Base-by-base conservation (phyloP, 2,113 vertebrate genomes). In the Ameiurus melas region DNA sequence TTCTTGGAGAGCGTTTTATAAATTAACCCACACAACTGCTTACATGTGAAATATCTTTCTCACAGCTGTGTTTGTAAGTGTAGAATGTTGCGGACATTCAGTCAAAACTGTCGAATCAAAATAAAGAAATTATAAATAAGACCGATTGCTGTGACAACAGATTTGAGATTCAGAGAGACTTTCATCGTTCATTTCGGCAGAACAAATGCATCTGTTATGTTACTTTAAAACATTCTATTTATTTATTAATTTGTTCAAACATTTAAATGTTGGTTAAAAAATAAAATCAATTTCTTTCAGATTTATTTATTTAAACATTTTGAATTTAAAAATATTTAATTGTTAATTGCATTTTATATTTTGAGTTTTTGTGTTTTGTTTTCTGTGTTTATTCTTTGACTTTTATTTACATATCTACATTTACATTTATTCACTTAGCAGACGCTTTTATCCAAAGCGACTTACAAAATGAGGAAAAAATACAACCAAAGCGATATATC, bases 61-160 rank as follows among this genome's bases (percentile, higher is more conserved):
- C 39, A 20, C 73, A 88, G 60, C 60, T 87, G 30, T 82, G 62
- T 87, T 87, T 87, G 79, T 73, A 58, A 13, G 55, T 71, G 80
- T 68, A 73, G 86, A 43, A 60, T 87, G 79, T 58, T 71, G 86
- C 53, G 5, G 64, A 83, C 68, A 47, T 87, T 55, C 81, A 83
- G 86, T 87, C 68, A 33, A 75, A 62, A 85, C n/a, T 83, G 79
- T 83, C 79, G 39, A 62, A 73, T 87, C 86, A 87, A 17, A 83
- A 62, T 83, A 87, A 87, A 83, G 70, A 83, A 47, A 75, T 77
- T 78, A 36, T 43, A 87, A 87, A 83, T 68, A 51, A 60, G 80
- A 71, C 16, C 4, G 14, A 83, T 51, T 77, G 62, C 53, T 62
- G 47, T 86, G 71, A 47, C 62, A 20, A 51, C 77, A 53, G 86